These are phyloP conservation scores for Nemurella pictetii DNA, from an alignment of 2,888 invertebrate species.

Conservation along the genomic window DNA sequence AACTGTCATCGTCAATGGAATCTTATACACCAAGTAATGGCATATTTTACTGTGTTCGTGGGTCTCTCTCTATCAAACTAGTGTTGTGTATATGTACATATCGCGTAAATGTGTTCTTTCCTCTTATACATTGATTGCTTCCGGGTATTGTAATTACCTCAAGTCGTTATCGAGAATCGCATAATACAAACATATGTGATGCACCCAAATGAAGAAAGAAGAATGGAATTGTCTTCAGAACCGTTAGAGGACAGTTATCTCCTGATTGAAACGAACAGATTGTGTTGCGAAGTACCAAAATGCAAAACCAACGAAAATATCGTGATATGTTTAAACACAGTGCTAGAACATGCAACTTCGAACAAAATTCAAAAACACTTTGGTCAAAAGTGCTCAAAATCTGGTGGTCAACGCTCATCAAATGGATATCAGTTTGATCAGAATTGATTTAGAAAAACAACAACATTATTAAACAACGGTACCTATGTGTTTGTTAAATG, in stretches of 20 bases:
- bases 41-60: neutral
- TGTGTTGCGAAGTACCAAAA: neutral
- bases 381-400: neutral
- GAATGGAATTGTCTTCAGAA: neutral
- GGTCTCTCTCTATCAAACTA: neutral
- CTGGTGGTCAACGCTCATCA: neutral
- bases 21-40: constrained; percentile 17
- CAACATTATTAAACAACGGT: neutral
- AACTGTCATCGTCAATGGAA: neutral
- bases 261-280: neutral
- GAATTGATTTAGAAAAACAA: neutral
- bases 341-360: neutral
- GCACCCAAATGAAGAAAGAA: neutral
- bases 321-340: no score
- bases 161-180: neutral
- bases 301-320: neutral
- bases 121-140: neutral
- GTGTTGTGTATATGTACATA: constrained; percentile 14
- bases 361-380: neutral
- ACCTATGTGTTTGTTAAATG: constrained; percentile 37
- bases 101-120: neutral
- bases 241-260: neutral
- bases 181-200: neutral
- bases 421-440: neutral
- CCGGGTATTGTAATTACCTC: neutral